A percentile compares a stretch with the other conserved stretches of the same genome.
These are phyloP conservation scores for Molorchus minor DNA, from an alignment of 2,888 invertebrate genomes.

Conservation along the genomic window DNA sequence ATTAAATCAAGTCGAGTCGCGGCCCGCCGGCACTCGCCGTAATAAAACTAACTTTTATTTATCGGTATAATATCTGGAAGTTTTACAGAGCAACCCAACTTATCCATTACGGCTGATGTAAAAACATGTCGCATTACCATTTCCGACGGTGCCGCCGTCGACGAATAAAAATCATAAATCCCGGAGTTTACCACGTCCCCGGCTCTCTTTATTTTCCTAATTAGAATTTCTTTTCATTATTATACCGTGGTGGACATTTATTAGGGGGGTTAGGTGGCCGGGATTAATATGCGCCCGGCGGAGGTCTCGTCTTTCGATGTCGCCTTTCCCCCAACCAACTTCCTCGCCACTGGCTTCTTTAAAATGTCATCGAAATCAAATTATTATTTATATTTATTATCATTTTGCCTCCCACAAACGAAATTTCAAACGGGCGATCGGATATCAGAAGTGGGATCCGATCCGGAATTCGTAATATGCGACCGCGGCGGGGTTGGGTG, in stretches of 20 bases:
- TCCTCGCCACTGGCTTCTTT: too few species aligned
- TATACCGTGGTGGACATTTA: slow-evolving; percentile 47
- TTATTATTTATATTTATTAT: too few species aligned
- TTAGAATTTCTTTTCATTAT: slow-evolving; percentile 54
- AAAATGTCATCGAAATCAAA: too few species aligned
- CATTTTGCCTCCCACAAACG: too few species aligned
- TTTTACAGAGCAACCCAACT: slow-evolving; percentile 45
- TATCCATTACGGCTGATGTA: slow-evolving; percentile 53
- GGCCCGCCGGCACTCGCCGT: slow-evolving; percentile 6
- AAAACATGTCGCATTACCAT: slow-evolving; percentile 53
- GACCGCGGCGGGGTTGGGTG: slow-evolving; percentile 38
- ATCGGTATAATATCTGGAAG: slow-evolving; percentile 42
- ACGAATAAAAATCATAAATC: slow-evolving; percentile 52
- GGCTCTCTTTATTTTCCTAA: slow-evolving; percentile 52
- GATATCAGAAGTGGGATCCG: slow-evolving; percentile 21
- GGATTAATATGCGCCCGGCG: slow-evolving; percentile 46
- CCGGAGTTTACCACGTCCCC: slow-evolving; percentile 43
- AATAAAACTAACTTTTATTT: slow-evolving; percentile 44
- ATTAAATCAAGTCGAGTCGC: slow-evolving; percentile 20
- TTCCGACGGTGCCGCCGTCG: slow-evolving; percentile 41
- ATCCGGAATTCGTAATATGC: slow-evolving; percentile 40
- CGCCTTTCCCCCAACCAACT: too few species aligned
- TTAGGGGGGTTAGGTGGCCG: slow-evolving; percentile 48
- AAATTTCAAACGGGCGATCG: too few species aligned
- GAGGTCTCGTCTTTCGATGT: too few species aligned